phyloP scores from a whole-genome alignment of 2,888 invertebrate genomes.

The Agonum fuliginosum region DNA sequence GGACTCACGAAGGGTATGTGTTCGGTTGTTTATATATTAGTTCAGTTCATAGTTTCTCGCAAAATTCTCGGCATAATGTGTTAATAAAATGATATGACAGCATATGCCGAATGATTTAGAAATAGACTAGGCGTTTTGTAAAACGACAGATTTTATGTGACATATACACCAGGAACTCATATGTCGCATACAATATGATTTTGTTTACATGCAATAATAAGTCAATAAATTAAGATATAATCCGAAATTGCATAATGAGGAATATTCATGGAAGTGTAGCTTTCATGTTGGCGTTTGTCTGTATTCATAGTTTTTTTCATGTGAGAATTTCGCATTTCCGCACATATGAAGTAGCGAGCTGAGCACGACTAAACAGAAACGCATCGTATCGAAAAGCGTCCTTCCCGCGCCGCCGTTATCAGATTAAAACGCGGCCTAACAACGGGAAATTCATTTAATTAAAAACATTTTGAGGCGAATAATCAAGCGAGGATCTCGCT shows the following conservation, averaged over 20 bases:
- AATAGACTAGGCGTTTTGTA: too few species aligned
- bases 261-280: neutral
- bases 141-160: too few species aligned
- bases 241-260: neutral
- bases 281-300: neutral
- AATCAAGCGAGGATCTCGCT: constrained; percentile 69
- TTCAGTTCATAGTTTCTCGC: too few species aligned
- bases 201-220: too few species aligned
- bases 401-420: constrained; percentile 42
- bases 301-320: constrained; percentile 1
- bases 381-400: constrained; percentile 33
- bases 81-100: too few species aligned
- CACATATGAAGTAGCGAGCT: neutral
- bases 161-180: too few species aligned
- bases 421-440: constrained; percentile 47
- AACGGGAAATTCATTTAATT: constrained; percentile 72
- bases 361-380: neutral
- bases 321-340: constrained; percentile 24
- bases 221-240: neutral
- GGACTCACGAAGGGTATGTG: too few species aligned
- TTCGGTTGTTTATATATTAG: too few species aligned
- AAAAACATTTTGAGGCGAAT: constrained; percentile 69
- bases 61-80: too few species aligned
- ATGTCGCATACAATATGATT: too few species aligned
- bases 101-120: too few species aligned